Conservation (phyloP, 1,140 invertebrate genomes). For the Drosophila paulistorum region DNA sequence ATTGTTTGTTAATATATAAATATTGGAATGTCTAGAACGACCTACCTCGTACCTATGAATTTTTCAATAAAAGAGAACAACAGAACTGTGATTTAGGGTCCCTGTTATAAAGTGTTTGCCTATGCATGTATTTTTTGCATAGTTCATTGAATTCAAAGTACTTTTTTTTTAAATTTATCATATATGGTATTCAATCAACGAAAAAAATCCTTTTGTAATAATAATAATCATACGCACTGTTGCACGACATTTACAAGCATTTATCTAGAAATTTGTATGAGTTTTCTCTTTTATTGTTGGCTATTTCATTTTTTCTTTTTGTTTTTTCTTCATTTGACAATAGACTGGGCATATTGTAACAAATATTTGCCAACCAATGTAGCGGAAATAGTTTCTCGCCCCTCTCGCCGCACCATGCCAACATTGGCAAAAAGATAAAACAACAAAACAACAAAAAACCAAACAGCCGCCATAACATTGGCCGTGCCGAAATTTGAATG, state of each 20-base stretch:
- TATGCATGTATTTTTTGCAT: background rate
- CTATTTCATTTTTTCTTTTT: constrained; percentile 1
- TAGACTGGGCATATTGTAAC: constrained; percentile 21
- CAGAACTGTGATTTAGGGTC: too few species aligned
- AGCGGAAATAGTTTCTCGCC: constrained; percentile 48
- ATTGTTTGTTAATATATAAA: too few species aligned
- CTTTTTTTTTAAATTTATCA: constrained; percentile 4
- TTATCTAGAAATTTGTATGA: constrained; percentile 35
- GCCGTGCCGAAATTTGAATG: too few species aligned
- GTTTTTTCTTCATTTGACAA: constrained; percentile 23
- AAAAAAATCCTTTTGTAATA: constrained; percentile 34
- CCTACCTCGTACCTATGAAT: too few species aligned
- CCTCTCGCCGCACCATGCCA: background rate
- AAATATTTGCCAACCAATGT: constrained; percentile 50
- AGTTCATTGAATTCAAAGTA: constrained; percentile 34
- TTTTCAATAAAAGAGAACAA: too few species aligned
- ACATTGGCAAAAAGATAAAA: constrained; percentile 6
- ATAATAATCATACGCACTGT: constrained; percentile 58
- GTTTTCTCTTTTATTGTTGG: constrained; percentile 14
- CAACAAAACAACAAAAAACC: background rate
- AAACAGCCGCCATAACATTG: background rate
- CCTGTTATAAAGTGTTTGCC: background rate
- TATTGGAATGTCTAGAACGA: too few species aligned
- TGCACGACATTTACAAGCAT: constrained; percentile 38
- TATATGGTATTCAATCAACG: constrained; percentile 3